Conservation (phyloP, 2,888 invertebrate genomes). For the Macaria liturata region DNA sequence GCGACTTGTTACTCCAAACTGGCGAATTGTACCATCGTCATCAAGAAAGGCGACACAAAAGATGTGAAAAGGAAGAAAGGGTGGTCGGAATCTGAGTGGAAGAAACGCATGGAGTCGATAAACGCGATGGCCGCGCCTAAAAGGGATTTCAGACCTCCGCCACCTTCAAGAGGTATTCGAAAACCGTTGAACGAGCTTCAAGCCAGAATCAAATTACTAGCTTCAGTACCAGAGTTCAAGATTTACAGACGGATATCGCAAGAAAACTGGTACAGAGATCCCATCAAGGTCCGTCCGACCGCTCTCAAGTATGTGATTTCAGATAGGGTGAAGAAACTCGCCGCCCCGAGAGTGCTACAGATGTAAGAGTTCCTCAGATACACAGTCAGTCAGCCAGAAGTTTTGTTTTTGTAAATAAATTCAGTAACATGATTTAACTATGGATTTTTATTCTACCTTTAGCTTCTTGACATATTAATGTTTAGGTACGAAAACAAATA, state of each 20-base stretch:
- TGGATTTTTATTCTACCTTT: no score
- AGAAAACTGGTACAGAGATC: conserved; percentile 49
- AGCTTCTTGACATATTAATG: no score
- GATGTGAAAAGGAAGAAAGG: conserved; percentile 60
- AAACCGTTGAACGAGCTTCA: conserved; percentile 3
- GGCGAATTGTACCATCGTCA: conserved; percentile 60
- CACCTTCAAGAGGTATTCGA: conserved; percentile 24
- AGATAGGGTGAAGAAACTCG: conserved; percentile 7
- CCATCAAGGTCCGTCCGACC: conserved; percentile 42
- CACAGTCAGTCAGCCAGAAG: neutral
- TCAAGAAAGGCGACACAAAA: conserved; percentile 55
- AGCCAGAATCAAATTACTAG: neutral
- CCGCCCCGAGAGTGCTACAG: conserved; percentile 4
- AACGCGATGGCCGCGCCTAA: conserved; percentile 59
- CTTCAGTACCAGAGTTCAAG: conserved; percentile 43
- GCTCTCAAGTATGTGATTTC: conserved; percentile 13
- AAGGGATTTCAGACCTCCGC: conserved; percentile 47
- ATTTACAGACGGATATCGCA: conserved; percentile 47
- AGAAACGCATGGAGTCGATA: conserved; percentile 72
- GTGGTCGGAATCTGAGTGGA: conserved; percentile 69
- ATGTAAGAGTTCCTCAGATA: neutral
- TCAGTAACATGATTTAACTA: no score
- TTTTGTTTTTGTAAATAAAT: conserved; percentile 1
- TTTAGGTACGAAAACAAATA: no score
- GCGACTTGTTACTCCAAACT: conserved; percentile 62